phyloP scores from a whole-genome alignment of 1,140 invertebrate species.

The Drosophila pandora region DNA sequence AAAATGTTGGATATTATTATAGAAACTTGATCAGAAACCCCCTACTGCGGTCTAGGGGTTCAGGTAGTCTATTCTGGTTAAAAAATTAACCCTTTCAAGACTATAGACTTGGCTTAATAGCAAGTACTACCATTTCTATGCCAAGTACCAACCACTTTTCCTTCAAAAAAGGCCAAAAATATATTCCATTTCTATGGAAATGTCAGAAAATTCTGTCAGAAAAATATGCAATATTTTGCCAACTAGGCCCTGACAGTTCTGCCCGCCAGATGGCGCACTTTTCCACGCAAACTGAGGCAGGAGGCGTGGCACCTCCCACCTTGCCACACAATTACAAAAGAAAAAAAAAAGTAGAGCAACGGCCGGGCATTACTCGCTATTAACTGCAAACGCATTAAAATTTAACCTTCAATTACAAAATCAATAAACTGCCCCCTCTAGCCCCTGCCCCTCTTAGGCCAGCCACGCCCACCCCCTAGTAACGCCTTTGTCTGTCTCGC shows the following conservation, averaged over 20 bases:
- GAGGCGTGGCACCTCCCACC: not conserved
- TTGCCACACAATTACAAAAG: too few species aligned
- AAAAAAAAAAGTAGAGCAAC: conserved; percentile 36
- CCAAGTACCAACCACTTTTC: too few species aligned
- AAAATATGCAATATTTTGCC: too few species aligned
- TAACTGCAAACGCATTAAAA: conserved; percentile 60
- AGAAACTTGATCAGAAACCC: too few species aligned
- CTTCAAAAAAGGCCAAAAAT: too few species aligned
- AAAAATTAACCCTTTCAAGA: too few species aligned
- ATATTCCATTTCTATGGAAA: too few species aligned
- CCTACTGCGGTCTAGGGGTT: too few species aligned
- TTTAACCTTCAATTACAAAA: conserved; percentile 70
- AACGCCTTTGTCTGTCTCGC: conserved; percentile 1
- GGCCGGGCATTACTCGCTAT: conserved; percentile 38
- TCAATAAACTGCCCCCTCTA: conserved; percentile 47
- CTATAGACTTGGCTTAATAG: too few species aligned
- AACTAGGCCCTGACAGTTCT: not conserved
- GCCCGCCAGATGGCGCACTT: conserved; percentile 23
- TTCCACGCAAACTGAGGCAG: not conserved
- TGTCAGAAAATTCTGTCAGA: not conserved
- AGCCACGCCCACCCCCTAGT: not conserved
- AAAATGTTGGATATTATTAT: too few species aligned
- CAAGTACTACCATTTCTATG: too few species aligned
- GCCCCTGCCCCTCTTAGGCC: not conserved
- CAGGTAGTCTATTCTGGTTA: too few species aligned